Percentiles rank a stretch among this genome's conserved stretches.
These are phyloP conservation scores for Ptyas mucosa DNA, from an alignment of 2,113 vertebrate species.

Conservation along the genomic window DNA sequence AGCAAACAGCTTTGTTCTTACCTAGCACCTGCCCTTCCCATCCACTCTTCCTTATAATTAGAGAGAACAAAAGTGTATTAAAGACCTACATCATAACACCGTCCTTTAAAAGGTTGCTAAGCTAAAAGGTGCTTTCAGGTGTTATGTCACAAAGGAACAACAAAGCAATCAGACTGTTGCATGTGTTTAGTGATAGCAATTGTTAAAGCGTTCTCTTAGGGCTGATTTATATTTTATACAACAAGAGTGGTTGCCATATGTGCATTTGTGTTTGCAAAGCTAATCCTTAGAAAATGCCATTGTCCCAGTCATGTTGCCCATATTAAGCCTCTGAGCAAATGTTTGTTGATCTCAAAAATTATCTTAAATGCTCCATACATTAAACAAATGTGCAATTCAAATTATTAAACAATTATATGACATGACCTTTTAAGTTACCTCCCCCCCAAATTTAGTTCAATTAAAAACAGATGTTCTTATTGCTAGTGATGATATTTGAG, in stretches of 20 bases:
- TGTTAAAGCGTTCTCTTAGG: not conserved
- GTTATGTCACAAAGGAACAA: constrained; percentile 10
- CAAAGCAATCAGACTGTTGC: not conserved
- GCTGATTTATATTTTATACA: not conserved
- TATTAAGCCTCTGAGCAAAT: not conserved
- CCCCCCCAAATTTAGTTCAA: not conserved
- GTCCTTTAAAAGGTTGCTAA: constrained; percentile 1
- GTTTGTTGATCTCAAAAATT: not conserved
- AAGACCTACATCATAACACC: not conserved
- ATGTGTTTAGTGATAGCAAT: not conserved
- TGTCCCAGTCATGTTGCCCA: not conserved
- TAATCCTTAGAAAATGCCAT: not conserved
- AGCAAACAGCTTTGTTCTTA: constrained; percentile 5
- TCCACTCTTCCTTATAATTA: constrained; percentile 15
- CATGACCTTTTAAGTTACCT: not conserved
- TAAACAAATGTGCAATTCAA: not conserved
- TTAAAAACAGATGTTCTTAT: not conserved
- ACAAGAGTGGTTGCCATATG: constrained; percentile 1
- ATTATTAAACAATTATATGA: not conserved
- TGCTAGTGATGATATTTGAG: not conserved
- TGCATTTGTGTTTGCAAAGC: not conserved
- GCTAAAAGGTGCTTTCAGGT: not conserved
- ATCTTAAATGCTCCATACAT: not conserved
- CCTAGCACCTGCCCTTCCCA: constrained; percentile 16
- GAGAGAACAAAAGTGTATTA: not conserved